These are phyloP conservation scores for Bombyx huttoni DNA, from an alignment of 2,888 invertebrate genomes.

Conservation along the genomic window DNA sequence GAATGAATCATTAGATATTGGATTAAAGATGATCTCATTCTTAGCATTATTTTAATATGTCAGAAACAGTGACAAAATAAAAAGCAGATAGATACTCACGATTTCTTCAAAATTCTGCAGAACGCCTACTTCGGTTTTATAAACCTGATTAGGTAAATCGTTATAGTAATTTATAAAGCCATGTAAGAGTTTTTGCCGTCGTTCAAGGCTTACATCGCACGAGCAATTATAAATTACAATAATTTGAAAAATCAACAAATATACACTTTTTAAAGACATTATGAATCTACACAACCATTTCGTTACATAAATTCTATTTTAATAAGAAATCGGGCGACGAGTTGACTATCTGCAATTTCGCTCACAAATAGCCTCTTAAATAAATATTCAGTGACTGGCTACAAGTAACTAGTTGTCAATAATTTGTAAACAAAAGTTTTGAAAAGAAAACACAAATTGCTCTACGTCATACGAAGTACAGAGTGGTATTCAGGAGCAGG, in stretches of 20 bases:
- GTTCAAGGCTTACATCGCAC: conserved; percentile 31
- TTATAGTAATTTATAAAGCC: conserved; percentile 61
- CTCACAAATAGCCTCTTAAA: background rate
- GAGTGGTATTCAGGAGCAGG: no score
- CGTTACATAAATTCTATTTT: background rate
- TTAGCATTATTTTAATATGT: background rate
- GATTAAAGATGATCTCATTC: no score
- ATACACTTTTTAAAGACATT: conserved; percentile 29
- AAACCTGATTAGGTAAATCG: conserved; percentile 49
- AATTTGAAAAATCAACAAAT: conserved; percentile 17
- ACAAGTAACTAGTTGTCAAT: background rate
- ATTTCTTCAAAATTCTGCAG: conserved; percentile 51
- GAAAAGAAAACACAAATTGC: no score
- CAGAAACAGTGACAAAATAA: background rate
- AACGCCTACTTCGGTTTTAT: conserved; percentile 53
- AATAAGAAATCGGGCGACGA: background rate
- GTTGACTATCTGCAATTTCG: background rate
- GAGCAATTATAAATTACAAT: conserved; percentile 25
- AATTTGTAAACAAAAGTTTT: background rate
- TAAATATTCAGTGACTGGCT: background rate
- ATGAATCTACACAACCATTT: conserved; percentile 9
- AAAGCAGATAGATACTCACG: conserved; percentile 35
- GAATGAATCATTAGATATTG: no score
- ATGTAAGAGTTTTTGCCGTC: conserved; percentile 35
- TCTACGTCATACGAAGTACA: no score